These are phyloP conservation scores for Spheniscus humboldti DNA, from an alignment of 2,797 vertebrate genomes.

Conservation along the genomic window DNA sequence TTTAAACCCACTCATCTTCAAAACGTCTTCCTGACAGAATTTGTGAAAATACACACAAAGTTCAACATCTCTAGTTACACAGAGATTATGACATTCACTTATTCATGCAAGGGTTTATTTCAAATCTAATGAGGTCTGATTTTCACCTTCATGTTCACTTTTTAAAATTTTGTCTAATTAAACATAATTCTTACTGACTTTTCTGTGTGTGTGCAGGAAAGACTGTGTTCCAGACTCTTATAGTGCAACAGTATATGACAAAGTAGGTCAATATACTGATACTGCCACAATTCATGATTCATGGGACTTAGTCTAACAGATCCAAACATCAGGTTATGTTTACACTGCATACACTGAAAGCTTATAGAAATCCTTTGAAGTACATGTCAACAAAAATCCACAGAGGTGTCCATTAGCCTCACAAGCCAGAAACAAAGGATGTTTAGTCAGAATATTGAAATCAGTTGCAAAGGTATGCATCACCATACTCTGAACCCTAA, in stretches of 20 bases:
- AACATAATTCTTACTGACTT: background rate
- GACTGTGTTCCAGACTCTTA: background rate
- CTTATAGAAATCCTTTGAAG: background rate
- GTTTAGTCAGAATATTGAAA: background rate
- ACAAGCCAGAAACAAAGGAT: background rate
- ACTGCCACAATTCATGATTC: background rate
- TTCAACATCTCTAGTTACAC: background rate
- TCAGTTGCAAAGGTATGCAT: background rate
- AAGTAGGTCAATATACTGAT: background rate
- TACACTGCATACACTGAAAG: background rate
- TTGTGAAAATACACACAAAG: background rate
- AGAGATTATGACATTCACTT: background rate
- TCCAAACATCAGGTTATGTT: background rate
- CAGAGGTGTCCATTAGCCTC: background rate
- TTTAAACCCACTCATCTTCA: background rate
- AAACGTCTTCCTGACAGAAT: background rate
- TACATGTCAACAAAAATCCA: background rate
- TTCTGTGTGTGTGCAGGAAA: no score
- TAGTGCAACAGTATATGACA: background rate
- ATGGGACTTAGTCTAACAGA: background rate
- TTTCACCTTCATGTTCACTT: background rate
- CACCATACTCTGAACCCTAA: background rate
- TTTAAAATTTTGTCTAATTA: background rate
- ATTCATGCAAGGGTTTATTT: background rate
- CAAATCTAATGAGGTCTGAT: background rate